These are phyloP conservation scores for Smutsia temminckii DNA, from an alignment of 2,797 vertebrate genomes.

Conservation along the genomic window DNA sequence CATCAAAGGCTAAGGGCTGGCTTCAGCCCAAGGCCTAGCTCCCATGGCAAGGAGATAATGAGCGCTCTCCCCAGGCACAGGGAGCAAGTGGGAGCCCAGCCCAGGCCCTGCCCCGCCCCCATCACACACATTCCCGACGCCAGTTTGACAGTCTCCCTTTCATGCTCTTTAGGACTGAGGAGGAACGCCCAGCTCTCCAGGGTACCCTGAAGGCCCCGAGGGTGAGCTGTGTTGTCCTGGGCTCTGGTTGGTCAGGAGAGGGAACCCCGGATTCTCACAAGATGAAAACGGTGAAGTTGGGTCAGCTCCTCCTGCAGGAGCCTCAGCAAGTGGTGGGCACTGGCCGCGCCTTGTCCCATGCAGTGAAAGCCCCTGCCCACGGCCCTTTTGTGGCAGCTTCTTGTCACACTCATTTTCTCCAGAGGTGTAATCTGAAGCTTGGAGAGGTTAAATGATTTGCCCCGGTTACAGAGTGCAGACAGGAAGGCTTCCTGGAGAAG, in stretches of 20 bases:
- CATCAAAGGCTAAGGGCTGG: constrained; percentile 54
- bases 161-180: background rate
- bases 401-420: background rate
- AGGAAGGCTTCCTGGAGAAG: background rate
- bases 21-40: constrained; percentile 53
- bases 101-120: background rate
- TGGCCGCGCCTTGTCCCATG: background rate
- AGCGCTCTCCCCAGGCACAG: background rate
- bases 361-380: background rate
- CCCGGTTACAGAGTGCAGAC: background rate
- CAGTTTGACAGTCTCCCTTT: background rate
- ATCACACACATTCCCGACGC: background rate
- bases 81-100: background rate
- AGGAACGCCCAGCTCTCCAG: background rate
- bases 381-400: background rate
- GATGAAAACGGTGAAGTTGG: background rate
- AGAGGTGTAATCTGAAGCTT: background rate
- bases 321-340: background rate
- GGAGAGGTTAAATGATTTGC: background rate
- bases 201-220: background rate
- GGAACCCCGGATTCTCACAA: too few relatives aligned
- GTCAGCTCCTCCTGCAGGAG: background rate
- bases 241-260: background rate
- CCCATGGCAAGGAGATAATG: background rate
- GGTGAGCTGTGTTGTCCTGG: background rate